Conservation (phyloP, 2,113 vertebrate genomes). For the Protobothrops mucrosquamatus region DNA sequence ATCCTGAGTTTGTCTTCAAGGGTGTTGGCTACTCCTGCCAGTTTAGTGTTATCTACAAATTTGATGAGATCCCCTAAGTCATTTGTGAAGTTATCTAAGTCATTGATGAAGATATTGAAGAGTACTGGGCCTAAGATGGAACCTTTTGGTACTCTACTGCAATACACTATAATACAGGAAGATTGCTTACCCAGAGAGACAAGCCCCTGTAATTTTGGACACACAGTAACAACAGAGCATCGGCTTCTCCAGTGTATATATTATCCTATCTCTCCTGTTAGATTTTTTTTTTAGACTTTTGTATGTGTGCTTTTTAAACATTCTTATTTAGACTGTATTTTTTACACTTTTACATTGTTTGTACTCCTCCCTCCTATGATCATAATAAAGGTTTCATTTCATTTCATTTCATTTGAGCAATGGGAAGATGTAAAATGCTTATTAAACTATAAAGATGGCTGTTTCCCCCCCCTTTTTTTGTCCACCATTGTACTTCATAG, state of each 20-base stretch:
- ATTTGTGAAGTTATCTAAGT: too few species aligned
- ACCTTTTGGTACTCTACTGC: too few species aligned
- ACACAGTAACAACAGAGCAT: not conserved
- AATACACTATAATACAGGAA: not conserved
- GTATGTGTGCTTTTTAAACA: not conserved
- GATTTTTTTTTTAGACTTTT: not conserved
- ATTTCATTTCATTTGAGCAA: not conserved
- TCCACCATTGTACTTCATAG: not conserved
- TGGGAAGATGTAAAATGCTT: constrained; percentile 23
- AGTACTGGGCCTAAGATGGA: too few species aligned
- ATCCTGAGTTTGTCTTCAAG: too few species aligned
- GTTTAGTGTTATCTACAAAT: too few species aligned
- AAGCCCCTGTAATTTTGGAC: not conserved
- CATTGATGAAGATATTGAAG: too few species aligned
- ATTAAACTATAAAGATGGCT: not conserved
- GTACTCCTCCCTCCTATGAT: not conserved
- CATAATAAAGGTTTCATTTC: not conserved
- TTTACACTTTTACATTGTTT: not conserved
- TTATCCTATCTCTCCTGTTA: not conserved
- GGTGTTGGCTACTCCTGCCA: too few species aligned
- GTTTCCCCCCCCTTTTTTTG: not conserved
- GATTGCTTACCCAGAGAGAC: not conserved
- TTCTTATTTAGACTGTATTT: not conserved
- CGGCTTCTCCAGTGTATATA: not conserved
- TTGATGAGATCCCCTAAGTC: too few species aligned